These are phyloP conservation scores for Enteromius afrohamiltoni DNA, from an alignment of 2,797 vertebrate species.

Conservation along the genomic window DNA sequence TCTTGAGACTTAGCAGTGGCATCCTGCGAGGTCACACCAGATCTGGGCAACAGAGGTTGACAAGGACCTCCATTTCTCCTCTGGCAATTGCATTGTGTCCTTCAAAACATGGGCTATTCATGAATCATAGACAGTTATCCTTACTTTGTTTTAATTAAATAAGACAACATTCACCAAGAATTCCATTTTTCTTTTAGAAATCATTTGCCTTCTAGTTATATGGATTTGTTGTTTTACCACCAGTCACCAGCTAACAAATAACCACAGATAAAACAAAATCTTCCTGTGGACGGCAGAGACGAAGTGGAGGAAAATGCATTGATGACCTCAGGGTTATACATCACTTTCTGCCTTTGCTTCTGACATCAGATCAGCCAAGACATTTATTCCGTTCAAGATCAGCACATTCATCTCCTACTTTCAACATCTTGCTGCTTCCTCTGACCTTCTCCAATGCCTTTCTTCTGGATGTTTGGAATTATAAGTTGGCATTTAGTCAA, in stretches of 20 bases:
- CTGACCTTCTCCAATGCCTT: slow-evolving; percentile 35
- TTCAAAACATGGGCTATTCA: not conserved
- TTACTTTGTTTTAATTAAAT: not conserved
- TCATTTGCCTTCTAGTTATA: not conserved
- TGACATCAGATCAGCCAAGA: slow-evolving; percentile 26
- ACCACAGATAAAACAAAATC: not conserved
- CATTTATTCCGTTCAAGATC: slow-evolving; percentile 28
- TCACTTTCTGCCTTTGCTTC: slow-evolving; percentile 17
- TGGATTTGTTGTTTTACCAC: not conserved
- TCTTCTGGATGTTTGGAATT: slow-evolving; percentile 31
- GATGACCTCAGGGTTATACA: slow-evolving; percentile 24
- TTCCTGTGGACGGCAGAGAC: not conserved
- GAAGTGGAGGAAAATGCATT: slow-evolving; percentile 16
- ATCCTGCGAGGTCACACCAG: slow-evolving; percentile 68
- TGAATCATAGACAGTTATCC: not conserved
- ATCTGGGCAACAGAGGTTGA: slow-evolving; percentile 68
- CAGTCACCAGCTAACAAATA: not conserved
- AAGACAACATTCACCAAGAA: not conserved
- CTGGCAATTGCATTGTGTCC: not conserved
- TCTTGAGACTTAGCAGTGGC: slow-evolving; percentile 70
- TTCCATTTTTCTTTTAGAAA: not conserved
- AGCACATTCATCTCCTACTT: slow-evolving; percentile 30
- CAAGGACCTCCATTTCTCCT: not conserved
- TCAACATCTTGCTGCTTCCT: slow-evolving; percentile 36
- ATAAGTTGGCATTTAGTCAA: slow-evolving; percentile 38